Evolutionary conservation across 2,797 vertebrate genomes (phyloP).

Genomic region (Acrossocheilus fasciatus): DNA sequence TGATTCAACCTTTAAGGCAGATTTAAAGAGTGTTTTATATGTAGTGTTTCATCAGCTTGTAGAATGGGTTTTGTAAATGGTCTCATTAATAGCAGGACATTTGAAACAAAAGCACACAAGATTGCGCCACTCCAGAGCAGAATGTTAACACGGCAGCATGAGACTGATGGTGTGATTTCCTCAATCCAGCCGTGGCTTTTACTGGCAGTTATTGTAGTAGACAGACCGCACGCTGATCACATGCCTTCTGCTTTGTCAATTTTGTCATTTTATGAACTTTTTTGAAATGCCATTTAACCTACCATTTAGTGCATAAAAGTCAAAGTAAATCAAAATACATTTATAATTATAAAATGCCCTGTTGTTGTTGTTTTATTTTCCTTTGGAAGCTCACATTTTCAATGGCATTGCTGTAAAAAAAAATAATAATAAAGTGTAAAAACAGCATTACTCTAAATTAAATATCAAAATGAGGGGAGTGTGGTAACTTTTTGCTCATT

Average conservation of each 20-base stretch:
- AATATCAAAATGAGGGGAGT: neutral
- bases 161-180: slow-evolving; percentile 9
- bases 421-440: too few relatives aligned
- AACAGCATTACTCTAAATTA: neutral
- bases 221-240: neutral
- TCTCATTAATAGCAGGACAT: neutral
- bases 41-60: neutral
- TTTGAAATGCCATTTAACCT: neutral
- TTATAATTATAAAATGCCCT: too few relatives aligned
- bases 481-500: neutral
- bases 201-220: neutral
- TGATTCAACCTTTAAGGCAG: neutral
- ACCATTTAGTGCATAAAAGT: neutral
- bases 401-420: neutral
- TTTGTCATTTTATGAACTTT: neutral
- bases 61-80: neutral
- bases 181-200: neutral
- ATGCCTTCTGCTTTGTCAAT: neutral
- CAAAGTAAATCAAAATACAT: neutral
- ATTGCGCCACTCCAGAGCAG: neutral
- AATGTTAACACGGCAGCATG: neutral
- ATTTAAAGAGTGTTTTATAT: neutral
- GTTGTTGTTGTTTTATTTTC: neutral
- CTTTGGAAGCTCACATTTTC: neutral
- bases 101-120: neutral